Evolutionary conservation across 2,888 invertebrate species (phyloP).

Genomic region (Eumacrocentrus americanus): DNA sequence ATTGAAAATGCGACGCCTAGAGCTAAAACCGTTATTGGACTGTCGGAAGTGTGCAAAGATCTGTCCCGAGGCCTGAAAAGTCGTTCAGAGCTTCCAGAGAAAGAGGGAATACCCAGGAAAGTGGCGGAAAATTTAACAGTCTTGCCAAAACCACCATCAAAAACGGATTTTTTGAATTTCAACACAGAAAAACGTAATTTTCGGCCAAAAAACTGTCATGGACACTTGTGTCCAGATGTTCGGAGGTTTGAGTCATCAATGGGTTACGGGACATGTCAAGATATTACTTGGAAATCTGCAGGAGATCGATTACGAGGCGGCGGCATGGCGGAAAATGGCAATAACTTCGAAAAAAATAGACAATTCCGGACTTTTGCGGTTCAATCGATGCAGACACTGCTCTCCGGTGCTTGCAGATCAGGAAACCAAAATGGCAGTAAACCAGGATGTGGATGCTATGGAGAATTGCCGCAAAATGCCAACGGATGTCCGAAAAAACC

Average conservation of each 20-base stretch:
- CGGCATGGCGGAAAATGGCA: conserved; percentile 32
- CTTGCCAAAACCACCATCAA: no score
- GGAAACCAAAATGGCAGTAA: neutral
- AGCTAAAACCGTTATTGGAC: conserved; percentile 39
- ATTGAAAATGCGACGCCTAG: conserved; percentile 21
- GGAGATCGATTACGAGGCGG: conserved; percentile 42
- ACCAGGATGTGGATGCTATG: conserved; percentile 37
- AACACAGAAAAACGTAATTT: no score
- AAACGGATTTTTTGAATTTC: no score
- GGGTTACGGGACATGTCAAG: neutral
- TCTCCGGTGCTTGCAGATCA: conserved; percentile 34
- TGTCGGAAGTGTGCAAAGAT: conserved; percentile 40
- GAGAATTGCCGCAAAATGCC: conserved; percentile 26
- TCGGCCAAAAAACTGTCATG: neutral
- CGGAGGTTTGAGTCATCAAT: neutral
- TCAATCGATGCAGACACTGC: conserved; percentile 32
- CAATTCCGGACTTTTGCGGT: conserved; percentile 17
- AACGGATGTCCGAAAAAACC: conserved; percentile 34
- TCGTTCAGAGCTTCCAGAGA: neutral
- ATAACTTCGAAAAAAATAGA: neutral
- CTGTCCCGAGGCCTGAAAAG: conserved; percentile 23
- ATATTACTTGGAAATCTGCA: no score
- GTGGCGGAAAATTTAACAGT: neutral
- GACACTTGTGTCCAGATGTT: neutral
- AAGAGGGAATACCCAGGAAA: neutral